Base-by-base conservation (phyloP, 2,888 invertebrate genomes). In the Falcaria lacertinaria region DNA sequence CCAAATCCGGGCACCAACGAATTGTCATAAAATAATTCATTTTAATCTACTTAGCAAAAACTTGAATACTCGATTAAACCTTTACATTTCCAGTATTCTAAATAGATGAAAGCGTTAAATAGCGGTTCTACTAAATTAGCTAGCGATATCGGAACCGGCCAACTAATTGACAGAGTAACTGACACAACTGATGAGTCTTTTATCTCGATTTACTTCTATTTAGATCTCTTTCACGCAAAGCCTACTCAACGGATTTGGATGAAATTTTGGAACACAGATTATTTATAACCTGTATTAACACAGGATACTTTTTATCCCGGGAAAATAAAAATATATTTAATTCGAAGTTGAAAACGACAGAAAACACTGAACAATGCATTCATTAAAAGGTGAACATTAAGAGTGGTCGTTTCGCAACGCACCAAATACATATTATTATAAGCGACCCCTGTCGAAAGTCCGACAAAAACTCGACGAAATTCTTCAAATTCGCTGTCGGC, bases 401-500 rank as follows among this genome's bases (percentile, higher is more conserved):
- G 11, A 28, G 28, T 7, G 3, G 28, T 28, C 7, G 11, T 11
- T 28, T 28, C 28, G 11, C 28, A 28, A 28, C 11, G 28, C 11
- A 11, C 28, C 28, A 2, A 28, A 28, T 28, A 28, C 28, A 28
- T 28, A 11, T 28, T 28, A 28, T 28, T 28, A 28, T 28, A 5
- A 28, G 7, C 7, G 11, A 11, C 28, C 11, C 28, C 28, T 28
- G 28, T 28, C 28, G 28, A 28, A 28, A 28, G 28, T 28, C 28
- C 8, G 58, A 48, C 95, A 82, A 96, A 96, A 80, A 94, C 93
- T 70, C 94, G 94, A 70, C 94, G 94, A 90, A 97, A 96, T 91
- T 97, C 96, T 88, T 97, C 97, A 89, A 96, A 97, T 89, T 97
- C 97, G 81, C 94, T 94, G 91, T 97, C 97, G 71, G 96, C 97